Evolutionary conservation across 2,888 invertebrate genomes (phyloP), one percentile per base, ranked within the genome.

Genomic region (Lepidocyrtinus sp.): DNA sequence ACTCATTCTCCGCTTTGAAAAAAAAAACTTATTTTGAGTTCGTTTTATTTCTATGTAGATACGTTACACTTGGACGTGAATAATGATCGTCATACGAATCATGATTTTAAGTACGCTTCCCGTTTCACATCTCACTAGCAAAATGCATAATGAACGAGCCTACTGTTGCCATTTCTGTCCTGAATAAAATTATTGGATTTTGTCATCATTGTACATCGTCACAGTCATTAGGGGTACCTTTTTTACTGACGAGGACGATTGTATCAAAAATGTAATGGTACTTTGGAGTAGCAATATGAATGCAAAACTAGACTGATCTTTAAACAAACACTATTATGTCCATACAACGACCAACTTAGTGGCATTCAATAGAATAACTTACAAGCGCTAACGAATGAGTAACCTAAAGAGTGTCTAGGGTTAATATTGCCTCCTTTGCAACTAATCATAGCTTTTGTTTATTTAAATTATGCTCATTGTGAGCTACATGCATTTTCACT

Each of bases 401-500:
- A n/a, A n/a, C n/a, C n/a, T n/a, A n/a, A n/a, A n/a, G n/a, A n/a
- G n/a, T n/a, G n/a, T 36, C 12, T 12, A 36, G 5, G 15, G 2
- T n/a, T 50, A n/a, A 12, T 12, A 50, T 17, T 50, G 17, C 36
- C 50, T 50, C 2, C n/a, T 50, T 50, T 50, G 17, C 15, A 12
- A 50, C 5, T 50, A 50, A 50, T 50, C 17, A 50, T 71, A 71
- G 45, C 50, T 76, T 63, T 71, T 70, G 50, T 62, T 72, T 76
- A 45, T 59, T 77, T 55, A 72, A 68, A 72, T 50, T 50, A 7
- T 2, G 72, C 67, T 72, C 67, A 73, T 73, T 59, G 24, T 69
- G 68, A 64, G 65, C 46, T 26, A 80, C 79, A 80, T 71, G 79
- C 26, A 80, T 80, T 80, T 74, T 70, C 68, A 80, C 74, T 75